A percentile compares a stretch with the other conserved stretches of the same genome.
These are phyloP conservation scores for Epinephelus cyanopodus DNA, from an alignment of 2,113 vertebrate species.

Conservation along the genomic window DNA sequence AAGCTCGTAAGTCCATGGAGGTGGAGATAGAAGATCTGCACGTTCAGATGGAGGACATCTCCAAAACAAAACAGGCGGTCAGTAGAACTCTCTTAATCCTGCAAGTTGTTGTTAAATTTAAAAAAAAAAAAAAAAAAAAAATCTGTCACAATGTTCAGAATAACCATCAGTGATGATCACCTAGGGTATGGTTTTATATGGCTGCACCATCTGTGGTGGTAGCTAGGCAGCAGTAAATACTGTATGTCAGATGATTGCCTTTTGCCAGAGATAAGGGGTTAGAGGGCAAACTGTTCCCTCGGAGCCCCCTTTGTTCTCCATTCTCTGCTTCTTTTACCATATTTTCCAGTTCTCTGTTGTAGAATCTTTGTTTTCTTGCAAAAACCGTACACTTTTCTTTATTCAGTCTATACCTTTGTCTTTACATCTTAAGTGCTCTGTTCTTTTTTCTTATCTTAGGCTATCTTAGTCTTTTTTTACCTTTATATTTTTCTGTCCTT, in stretches of 20 bases:
- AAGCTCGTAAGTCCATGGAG: slow-evolving; percentile 97
- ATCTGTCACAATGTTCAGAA: slow-evolving; percentile 15
- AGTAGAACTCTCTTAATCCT: slow-evolving; percentile 61
- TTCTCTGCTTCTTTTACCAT: slow-evolving; percentile 10
- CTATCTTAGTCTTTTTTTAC: slow-evolving; percentile 11
- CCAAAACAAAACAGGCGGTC: slow-evolving; percentile 93
- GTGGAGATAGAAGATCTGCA: slow-evolving; percentile 98
- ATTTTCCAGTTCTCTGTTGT: background rate
- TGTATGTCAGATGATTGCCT: slow-evolving; percentile 40
- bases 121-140: slow-evolving; percentile 2
- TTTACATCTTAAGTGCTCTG: background rate
- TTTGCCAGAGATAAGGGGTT: slow-evolving; percentile 40
- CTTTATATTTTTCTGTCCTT: slow-evolving; percentile 33
- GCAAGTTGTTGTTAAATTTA: background rate
- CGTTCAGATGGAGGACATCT: slow-evolving; percentile 96
- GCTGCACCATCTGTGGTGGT: slow-evolving; percentile 47
- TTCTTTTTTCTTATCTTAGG: background rate
- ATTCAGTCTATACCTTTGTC: background rate
- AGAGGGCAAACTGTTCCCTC: slow-evolving; percentile 53
- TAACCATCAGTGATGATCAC: background rate
- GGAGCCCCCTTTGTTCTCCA: background rate
- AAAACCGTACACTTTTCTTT: background rate
- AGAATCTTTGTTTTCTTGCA: background rate
- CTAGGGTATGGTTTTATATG: background rate
- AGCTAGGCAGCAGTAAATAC: slow-evolving; percentile 12